These are phyloP conservation scores for Euproctis similis DNA, from an alignment of 2,888 invertebrate genomes.

Conservation along the genomic window DNA sequence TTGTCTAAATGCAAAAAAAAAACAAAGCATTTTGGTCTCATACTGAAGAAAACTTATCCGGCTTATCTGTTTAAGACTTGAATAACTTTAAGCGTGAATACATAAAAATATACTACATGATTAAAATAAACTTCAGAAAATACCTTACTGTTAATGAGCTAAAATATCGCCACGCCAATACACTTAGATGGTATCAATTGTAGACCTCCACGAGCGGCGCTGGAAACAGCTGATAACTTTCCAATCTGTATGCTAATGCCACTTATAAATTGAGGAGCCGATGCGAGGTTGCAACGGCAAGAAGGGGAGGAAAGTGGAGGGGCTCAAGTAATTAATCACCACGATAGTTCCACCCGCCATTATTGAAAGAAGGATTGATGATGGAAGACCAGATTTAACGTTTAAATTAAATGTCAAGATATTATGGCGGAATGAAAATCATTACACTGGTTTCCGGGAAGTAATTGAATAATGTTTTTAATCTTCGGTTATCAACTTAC, in stretches of 20 bases:
- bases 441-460: conserved; percentile 3
- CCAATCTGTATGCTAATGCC: conserved; percentile 64
- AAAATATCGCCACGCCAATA: too few species aligned
- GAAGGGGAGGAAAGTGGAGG: conserved; percentile 8
- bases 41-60: too few species aligned
- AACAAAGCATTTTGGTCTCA: too few species aligned
- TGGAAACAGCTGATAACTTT: conserved; percentile 42
- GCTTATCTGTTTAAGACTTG: too few species aligned
- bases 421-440: conserved; percentile 3
- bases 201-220: conserved; percentile 10
- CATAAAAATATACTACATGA: too few species aligned
- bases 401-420: conserved; percentile 8
- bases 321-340: conserved; percentile 34
- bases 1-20: too few species aligned
- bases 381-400: conserved; percentile 4
- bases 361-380: conserved; percentile 33
- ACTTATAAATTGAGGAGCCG: conserved; percentile 37
- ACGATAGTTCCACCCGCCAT: conserved; percentile 31
- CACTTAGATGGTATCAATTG: conserved; percentile 3
- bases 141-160: too few species aligned
- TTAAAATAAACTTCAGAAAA: too few species aligned
- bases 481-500: too few species aligned
- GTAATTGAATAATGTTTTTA: conserved; percentile 4
- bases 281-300: conserved; percentile 10
- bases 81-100: too few species aligned